Percentiles rank a stretch among this genome's conserved stretches.
phyloP scores from a whole-genome alignment of 1,140 invertebrate species.

The Hycleus phaleratus region DNA sequence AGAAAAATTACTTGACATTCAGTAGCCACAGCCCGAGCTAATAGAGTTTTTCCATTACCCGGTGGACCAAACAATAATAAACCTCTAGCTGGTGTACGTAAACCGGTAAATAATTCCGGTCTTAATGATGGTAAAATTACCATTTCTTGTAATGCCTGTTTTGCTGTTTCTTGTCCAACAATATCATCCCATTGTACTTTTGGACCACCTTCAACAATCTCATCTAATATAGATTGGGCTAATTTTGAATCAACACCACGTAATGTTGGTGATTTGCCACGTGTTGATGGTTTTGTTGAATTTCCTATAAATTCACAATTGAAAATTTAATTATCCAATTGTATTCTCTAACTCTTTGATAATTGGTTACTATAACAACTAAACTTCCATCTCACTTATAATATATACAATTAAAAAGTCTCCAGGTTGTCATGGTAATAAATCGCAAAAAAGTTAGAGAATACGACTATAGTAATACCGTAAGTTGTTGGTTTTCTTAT shows the following conservation, averaged over 20 bases:
- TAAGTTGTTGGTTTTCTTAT: slow-evolving; percentile 39
- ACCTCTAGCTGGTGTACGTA: slow-evolving; percentile 82
- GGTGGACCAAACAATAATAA: slow-evolving; percentile 93
- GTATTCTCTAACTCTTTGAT: too few relatives aligned
- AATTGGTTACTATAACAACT: not conserved
- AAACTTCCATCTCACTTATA: not conserved
- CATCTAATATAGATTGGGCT: slow-evolving; percentile 69
- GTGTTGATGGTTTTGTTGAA: slow-evolving; percentile 10
- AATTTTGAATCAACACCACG: slow-evolving; percentile 85
- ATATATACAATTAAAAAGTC: too few relatives aligned
- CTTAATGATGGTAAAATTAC: slow-evolving; percentile 92
- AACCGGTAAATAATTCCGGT: slow-evolving; percentile 90
- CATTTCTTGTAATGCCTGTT: slow-evolving; percentile 96
- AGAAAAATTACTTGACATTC: slow-evolving; percentile 54
- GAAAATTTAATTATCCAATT: too few relatives aligned
- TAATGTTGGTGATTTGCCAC: slow-evolving; percentile 43
- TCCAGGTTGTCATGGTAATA: too few relatives aligned
- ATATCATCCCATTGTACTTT: slow-evolving; percentile 90
- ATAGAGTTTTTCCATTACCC: slow-evolving; percentile 81
- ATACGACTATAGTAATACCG: not conserved
- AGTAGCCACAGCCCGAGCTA: slow-evolving; percentile 84
- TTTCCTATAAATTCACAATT: not conserved
- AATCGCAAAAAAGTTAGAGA: not conserved
- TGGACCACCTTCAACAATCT: slow-evolving; percentile 65
- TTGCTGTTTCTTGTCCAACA: slow-evolving; percentile 80